Evolutionary conservation across 1,140 invertebrate genomes (phyloP).

Genomic region (Himalopsyche phryganea): DNA sequence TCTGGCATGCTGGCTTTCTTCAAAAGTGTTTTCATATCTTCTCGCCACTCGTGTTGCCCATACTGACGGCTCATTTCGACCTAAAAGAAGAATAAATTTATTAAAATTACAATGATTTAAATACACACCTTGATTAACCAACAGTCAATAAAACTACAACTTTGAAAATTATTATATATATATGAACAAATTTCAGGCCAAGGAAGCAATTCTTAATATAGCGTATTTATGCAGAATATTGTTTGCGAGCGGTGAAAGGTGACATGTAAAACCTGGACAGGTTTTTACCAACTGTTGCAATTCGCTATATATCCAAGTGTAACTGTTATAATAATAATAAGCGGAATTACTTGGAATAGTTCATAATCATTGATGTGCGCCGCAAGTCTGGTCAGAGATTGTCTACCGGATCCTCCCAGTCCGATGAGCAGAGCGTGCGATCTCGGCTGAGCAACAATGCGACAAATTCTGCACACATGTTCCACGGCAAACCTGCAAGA

Average conservation of each 20-base stretch:
- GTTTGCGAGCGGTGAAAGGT: too few relatives aligned
- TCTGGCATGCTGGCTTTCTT: constrained; percentile 77
- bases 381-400: constrained; percentile 84
- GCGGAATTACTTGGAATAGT: constrained; percentile 58
- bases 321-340: not conserved
- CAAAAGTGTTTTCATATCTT: constrained; percentile 83
- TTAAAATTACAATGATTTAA: not conserved
- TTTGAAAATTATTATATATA: too few relatives aligned
- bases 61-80: constrained; percentile 90
- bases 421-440: constrained; percentile 84
- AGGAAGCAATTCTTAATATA: too few relatives aligned
- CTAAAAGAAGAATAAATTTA: constrained; percentile 42
- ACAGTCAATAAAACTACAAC: not conserved
- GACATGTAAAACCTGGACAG: too few relatives aligned
- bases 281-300: not conserved
- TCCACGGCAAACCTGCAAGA: constrained; percentile 84
- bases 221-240: too few relatives aligned
- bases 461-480: constrained; percentile 86
- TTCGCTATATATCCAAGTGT: not conserved
- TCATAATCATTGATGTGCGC: constrained; percentile 93
- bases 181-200: too few relatives aligned
- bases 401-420: constrained; percentile 87
- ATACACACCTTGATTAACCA: not conserved
- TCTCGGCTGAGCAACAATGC: constrained; percentile 87
- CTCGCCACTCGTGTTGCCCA: constrained; percentile 80